Percentiles rank a stretch among this genome's conserved stretches.
Conservation (phyloP, 2,888 invertebrate species). For the Lasioglossum pauxillum region DNA sequence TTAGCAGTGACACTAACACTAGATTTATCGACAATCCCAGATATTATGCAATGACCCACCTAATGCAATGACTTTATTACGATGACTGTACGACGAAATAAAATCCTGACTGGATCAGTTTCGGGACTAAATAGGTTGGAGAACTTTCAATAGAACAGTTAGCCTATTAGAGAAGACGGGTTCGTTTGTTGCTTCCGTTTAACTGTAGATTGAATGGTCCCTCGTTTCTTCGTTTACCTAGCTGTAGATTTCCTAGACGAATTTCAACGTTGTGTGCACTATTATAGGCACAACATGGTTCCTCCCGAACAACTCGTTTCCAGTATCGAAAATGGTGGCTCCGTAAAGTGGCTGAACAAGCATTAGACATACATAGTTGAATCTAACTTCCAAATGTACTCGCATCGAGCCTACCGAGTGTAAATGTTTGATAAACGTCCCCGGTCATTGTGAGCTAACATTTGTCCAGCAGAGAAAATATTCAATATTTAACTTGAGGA, state of each 20-base stretch:
- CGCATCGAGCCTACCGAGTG: slow-evolving; percentile 21
- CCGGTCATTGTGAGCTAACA: slow-evolving; percentile 29
- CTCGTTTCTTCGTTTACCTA: not conserved
- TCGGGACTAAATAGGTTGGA: not conserved
- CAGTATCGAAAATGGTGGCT: not conserved
- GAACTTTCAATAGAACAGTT: not conserved
- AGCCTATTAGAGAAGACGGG: not conserved
- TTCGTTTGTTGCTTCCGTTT: not conserved
- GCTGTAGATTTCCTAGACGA: not conserved
- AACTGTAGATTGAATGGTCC: not conserved
- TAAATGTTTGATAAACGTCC: slow-evolving; percentile 47
- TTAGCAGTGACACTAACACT: no score
- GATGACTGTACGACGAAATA: no score
- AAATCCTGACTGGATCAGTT: no score
- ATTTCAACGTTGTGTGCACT: not conserved
- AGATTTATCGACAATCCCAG: no score
- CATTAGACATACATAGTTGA: not conserved
- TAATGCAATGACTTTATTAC: no score
- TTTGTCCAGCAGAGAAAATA: slow-evolving; percentile 30
- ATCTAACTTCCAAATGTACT: slow-evolving; percentile 18
- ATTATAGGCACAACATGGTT: not conserved
- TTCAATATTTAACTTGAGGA: not conserved
- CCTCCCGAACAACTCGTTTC: not conserved
- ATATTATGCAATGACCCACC: no score
- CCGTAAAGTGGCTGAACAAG: slow-evolving; percentile 1